These are phyloP conservation scores for Bolborhynchus lineola DNA, from an alignment of 2,113 vertebrate species.

Conservation along the genomic window DNA sequence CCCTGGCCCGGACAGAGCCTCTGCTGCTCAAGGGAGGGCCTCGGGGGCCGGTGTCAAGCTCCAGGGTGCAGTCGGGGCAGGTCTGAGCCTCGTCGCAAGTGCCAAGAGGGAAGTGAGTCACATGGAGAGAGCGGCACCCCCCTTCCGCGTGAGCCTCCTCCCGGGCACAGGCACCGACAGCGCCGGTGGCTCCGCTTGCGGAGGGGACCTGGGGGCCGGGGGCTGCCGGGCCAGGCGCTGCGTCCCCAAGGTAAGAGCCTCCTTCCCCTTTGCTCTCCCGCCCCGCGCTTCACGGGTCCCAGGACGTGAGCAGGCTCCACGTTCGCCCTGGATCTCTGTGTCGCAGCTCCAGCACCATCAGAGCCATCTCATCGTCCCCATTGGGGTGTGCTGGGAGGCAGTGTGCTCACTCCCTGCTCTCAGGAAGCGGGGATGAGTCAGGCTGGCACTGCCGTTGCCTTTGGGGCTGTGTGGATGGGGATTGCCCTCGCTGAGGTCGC, in stretches of 20 bases:
- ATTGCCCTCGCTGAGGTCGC: background rate
- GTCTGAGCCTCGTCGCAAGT: background rate
- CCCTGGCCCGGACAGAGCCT: background rate
- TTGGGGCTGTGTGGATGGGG: background rate
- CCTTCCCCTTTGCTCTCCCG: background rate
- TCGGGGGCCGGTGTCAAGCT: background rate
- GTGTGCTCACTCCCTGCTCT: accelerated
- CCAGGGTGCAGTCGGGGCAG: background rate
- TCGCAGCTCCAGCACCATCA: background rate
- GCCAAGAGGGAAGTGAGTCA: constrained; percentile 61
- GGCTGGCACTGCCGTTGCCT: background rate
- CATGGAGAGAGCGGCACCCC: background rate
- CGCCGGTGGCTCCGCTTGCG: accelerated
- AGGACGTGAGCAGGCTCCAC: accelerated
- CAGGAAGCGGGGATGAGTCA: background rate
- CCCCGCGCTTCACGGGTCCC: background rate
- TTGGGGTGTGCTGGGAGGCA: accelerated
- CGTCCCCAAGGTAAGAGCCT: background rate
- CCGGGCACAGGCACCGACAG: background rate
- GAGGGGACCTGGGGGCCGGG: background rate
- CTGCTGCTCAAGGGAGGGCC: background rate
- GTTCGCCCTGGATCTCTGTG: accelerated
- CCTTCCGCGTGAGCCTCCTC: background rate
- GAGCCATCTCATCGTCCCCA: accelerated
- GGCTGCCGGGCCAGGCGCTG: background rate